Evolutionary conservation across 2,888 invertebrate species (phyloP), one percentile per base, ranked within the genome.

Genomic region (Nomada goodeniana): DNA sequence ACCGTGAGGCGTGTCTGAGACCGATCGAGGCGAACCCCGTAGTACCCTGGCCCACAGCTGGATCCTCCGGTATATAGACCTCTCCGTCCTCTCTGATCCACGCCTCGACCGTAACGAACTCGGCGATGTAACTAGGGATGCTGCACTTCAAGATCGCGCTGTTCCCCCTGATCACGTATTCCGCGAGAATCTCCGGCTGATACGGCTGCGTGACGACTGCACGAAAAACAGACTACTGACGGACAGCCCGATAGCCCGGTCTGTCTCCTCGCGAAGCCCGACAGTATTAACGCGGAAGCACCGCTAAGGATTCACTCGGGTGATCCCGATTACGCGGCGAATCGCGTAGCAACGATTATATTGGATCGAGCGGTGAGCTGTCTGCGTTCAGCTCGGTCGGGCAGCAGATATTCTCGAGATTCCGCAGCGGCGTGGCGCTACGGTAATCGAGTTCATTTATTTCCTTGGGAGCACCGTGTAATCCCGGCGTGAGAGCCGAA

Each of bases 131-230:
- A 86, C 96, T 96, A 10, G 96, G 96, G 84, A 97, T 96, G 87
- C 96, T 96, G 94, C 96, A 97, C 92, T 96, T 96, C 78, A 96
- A 93, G 69, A 96, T 95, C 0, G 96, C 96, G 63, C 96, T 95
- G 94, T 96, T 97, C 82, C 96, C 96, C 75, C 96, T 95, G 88
- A 97, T 96, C 69, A 96, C 96, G 93, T 96, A 96, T 92, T 96
- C 96, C 88, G 96, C 96, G 90, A 96, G 94, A 89, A 96, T 96
- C 94, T 96, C 96, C 64, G 96, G 96, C 90, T 96, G 96, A 93
- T 96, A 96, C 91, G 95, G 95, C 93, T 96, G 96, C 93, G 96
- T 96, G 67, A 96, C 96, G 90, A 96, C 96, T 96, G 94, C 26
- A 47, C 74, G 76, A 53, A 67, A 70, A 80, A 44, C 53, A 72